Base-by-base conservation (phyloP, 2,888 invertebrate genomes). In the Halictus ligatus region DNA sequence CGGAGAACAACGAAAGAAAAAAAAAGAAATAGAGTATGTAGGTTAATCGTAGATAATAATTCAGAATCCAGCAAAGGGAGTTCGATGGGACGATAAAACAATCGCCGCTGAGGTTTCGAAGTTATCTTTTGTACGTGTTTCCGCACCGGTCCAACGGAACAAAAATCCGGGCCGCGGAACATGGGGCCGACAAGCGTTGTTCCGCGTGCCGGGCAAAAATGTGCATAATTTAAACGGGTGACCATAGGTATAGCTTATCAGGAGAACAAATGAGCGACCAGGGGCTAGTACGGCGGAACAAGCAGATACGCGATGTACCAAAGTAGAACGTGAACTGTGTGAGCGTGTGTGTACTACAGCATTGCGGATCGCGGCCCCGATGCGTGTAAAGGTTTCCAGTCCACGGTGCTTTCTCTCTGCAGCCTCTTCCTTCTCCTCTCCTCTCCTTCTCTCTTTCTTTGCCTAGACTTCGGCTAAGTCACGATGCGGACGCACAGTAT, bases 231-330 rank as follows among this genome's bases (percentile, higher is more conserved):
- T 82, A 84, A 84, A 48, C 54, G 58, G 64, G 60, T 75, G 84
- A 58, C 82, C 78, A 76, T 75, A 67, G 83, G 79, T 88, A 78
- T 80, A 80, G 89, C 89, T 92, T 92, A 91, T 92, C 88, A 87
- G 75, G 80, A 73, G 89, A 91, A 91, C 89, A 91, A 92, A 91
- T 88, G 90, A 91, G 90, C 89, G 85, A 83, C 87, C 85, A 48
- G 90, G 88, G 88, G 87, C 74, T 64, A 72, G 75, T 80, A 83
- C 67, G 75, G 85, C 86, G 77, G 64, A 73, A 83, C 50, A 67
- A 75, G 80, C 72, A 67, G 82, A 86, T 80, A 81, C 79, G 87
- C 85, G 46, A 85, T 74, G 78, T 78, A 75, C 83, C 83, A 83
- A 89, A 90, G 88, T 89, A 77, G 82, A 89, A 82, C 89, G 79